These are phyloP conservation scores for Parnassius glacialis DNA, from an alignment of 2,888 invertebrate genomes.

Conservation along the genomic window DNA sequence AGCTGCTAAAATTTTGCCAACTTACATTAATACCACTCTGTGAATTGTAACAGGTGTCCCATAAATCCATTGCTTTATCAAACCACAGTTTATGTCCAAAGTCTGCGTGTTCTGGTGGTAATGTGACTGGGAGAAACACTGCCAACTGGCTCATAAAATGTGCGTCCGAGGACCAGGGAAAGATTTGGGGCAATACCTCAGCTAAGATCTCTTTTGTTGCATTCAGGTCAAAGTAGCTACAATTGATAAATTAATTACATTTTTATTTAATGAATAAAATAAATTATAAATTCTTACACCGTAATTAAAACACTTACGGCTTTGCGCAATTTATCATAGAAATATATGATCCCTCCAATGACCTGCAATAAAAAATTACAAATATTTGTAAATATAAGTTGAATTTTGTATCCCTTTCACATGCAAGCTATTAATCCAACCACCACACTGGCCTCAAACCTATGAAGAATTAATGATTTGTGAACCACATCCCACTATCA, in stretches of 20 bases:
- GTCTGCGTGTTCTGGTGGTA: constrained; percentile 82
- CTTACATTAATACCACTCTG: constrained; percentile 82
- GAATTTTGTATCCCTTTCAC: background rate
- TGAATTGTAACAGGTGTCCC: constrained; percentile 88
- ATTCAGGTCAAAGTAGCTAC: constrained; percentile 85
- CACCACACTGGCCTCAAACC: constrained; percentile 19
- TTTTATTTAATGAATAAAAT: background rate
- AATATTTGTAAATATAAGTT: background rate
- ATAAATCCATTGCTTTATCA: constrained; percentile 87
- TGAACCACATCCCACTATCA: constrained; percentile 20
- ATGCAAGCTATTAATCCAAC: constrained; percentile 21
- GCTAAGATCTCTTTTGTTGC: constrained; percentile 93
- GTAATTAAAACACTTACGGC: constrained; percentile 64
- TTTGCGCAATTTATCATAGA: constrained; percentile 67
- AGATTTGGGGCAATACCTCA: constrained; percentile 89
- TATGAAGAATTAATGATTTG: constrained; percentile 19
- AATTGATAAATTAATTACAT: constrained; percentile 28
- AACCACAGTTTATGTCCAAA: constrained; percentile 90
- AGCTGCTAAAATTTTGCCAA: constrained; percentile 1
- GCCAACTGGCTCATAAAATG: constrained; percentile 83
- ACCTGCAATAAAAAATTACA: constrained; percentile 13
- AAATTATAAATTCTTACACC: background rate
- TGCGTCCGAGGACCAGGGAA: constrained; percentile 84
- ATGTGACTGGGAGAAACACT: constrained; percentile 88
- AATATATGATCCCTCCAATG: constrained; percentile 53